These are phyloP conservation scores for Triplophysa bombifrons DNA, from an alignment of 2,797 vertebrate species.

Conservation along the genomic window DNA sequence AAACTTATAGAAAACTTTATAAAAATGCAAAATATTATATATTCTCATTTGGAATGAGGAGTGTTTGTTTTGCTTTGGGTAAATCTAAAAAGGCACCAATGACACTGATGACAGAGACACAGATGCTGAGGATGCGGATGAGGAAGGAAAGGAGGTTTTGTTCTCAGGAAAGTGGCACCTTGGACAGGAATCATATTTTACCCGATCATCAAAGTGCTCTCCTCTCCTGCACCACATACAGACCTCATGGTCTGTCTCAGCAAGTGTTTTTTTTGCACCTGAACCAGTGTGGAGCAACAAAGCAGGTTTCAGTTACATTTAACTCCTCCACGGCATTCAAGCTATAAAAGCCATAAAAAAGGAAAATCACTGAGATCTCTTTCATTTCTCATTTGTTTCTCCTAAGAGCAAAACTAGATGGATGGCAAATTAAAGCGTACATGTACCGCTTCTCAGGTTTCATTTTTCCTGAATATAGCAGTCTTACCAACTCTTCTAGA, in stretches of 20 bases:
- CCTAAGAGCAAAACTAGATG: neutral
- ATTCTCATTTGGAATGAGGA: neutral
- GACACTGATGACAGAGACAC: slow-evolving; percentile 49
- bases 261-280: slow-evolving; percentile 54
- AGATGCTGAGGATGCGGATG: slow-evolving; percentile 54
- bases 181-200: slow-evolving; percentile 58
- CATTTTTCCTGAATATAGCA: neutral
- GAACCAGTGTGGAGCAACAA: slow-evolving; percentile 58
- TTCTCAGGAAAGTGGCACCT: slow-evolving; percentile 55
- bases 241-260: slow-evolving; percentile 48
- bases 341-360: neutral
- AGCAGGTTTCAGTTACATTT: slow-evolving; percentile 53
- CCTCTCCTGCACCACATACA: slow-evolving; percentile 49
- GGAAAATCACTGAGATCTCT: neutral
- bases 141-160: slow-evolving; percentile 50
- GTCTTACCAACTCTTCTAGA: neutral
- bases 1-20: neutral
- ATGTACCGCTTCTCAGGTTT: neutral
- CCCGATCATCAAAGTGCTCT: slow-evolving; percentile 56
- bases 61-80: slow-evolving; percentile 33
- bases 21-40: neutral
- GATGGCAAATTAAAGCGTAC: neutral
- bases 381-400: neutral
- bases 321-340: slow-evolving; percentile 24
- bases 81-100: slow-evolving; percentile 40